These are phyloP conservation scores for Philantomba maxwellii DNA, from an alignment of 2,113 vertebrate species.

Conservation along the genomic window DNA sequence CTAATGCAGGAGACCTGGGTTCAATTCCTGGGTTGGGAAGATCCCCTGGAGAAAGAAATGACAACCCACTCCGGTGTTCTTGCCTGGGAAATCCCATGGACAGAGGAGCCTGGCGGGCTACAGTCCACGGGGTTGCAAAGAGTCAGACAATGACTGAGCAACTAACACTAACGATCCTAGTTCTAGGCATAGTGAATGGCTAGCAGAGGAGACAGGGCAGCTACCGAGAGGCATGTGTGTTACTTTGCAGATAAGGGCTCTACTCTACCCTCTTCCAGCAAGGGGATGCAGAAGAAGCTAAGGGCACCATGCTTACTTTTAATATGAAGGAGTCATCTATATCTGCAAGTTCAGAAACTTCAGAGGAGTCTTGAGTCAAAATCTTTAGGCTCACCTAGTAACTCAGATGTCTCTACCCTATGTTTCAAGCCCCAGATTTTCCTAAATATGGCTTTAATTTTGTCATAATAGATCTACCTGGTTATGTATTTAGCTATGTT, in stretches of 20 bases:
- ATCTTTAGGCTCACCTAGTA: not conserved
- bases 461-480: not conserved
- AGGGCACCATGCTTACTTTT: not conserved
- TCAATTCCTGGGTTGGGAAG: not conserved
- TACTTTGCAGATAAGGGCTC: not conserved
- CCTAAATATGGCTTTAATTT: not conserved
- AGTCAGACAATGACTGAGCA: fast-evolving
- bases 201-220: not conserved
- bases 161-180: not conserved
- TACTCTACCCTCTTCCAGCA: not conserved
- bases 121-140: not conserved
- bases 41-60: not conserved
- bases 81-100: not conserved
- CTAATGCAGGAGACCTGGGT: not conserved
- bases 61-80: not conserved
- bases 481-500: not conserved
- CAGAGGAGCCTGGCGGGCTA: not conserved
- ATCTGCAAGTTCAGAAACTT: not conserved
- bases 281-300: not conserved
- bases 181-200: not conserved
- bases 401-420: not conserved
- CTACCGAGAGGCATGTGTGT: not conserved
- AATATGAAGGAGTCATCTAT: not conserved
- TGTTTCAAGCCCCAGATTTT: not conserved
- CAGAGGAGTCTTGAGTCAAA: not conserved